These are phyloP conservation scores for Oplegnathus fasciatus DNA, from an alignment of 2,113 vertebrate species.

Conservation along the genomic window DNA sequence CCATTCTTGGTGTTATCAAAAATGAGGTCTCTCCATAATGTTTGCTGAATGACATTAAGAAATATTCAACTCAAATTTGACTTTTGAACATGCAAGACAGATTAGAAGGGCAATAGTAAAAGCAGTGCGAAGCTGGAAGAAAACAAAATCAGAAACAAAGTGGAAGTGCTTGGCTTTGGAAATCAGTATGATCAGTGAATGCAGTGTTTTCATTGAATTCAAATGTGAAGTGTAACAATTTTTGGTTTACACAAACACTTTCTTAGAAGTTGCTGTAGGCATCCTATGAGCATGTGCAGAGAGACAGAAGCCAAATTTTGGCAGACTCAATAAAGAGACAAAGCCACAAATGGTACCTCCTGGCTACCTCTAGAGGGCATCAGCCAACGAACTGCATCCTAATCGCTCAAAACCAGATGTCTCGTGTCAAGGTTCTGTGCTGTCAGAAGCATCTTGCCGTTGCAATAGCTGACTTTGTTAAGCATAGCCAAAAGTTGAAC, in stretches of 20 bases:
- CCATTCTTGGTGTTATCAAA: slow-evolving; percentile 54
- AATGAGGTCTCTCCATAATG: slow-evolving; percentile 62
- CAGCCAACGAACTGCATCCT: slow-evolving; percentile 11
- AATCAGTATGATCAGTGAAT: slow-evolving; percentile 43
- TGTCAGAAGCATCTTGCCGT: slow-evolving; percentile 7
- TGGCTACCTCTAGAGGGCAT: slow-evolving; percentile 56
- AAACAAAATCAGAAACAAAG: slow-evolving; percentile 62
- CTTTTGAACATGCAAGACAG: slow-evolving; percentile 82
- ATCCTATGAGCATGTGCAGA: slow-evolving; percentile 57
- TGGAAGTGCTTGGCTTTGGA: slow-evolving; percentile 65
- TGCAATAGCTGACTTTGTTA: slow-evolving; percentile 1
- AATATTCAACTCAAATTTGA: slow-evolving; percentile 66
- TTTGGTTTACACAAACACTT: slow-evolving; percentile 71
- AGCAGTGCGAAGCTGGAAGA: slow-evolving; percentile 67
- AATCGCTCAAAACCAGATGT: slow-evolving; percentile 35
- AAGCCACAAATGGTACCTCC: slow-evolving; percentile 56
- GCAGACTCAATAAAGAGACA: slow-evolving; percentile 14
- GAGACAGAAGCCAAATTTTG: slow-evolving; percentile 55
- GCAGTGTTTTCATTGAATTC: slow-evolving; percentile 47
- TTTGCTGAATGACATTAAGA: slow-evolving; percentile 68
- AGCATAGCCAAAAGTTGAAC: slow-evolving; percentile 17
- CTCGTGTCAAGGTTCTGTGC: slow-evolving; percentile 5
- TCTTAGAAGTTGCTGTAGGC: slow-evolving; percentile 40
- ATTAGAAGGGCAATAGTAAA: slow-evolving; percentile 70
- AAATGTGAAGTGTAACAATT: slow-evolving; percentile 59